phyloP scores from a whole-genome alignment of 2,113 vertebrate species.

The Tragelaphus imberbis region DNA sequence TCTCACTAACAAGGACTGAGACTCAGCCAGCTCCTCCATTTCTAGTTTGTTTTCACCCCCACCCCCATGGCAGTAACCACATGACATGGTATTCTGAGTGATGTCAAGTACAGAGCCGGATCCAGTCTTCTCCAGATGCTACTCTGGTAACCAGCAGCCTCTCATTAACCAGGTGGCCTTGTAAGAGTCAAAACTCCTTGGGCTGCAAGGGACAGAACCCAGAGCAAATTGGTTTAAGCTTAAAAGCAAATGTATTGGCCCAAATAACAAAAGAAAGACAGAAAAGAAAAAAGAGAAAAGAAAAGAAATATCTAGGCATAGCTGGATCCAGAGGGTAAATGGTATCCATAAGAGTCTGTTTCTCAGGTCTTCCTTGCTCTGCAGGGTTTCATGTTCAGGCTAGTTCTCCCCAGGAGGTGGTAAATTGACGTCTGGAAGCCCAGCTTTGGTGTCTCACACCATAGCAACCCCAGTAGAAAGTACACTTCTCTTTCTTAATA shows the following conservation, averaged over 20 bases:
- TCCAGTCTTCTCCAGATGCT: background rate
- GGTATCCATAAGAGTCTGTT: background rate
- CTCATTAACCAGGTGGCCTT: background rate
- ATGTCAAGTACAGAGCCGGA: background rate
- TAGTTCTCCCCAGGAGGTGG: background rate
- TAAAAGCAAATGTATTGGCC: constrained; percentile 13
- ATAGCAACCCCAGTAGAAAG: background rate
- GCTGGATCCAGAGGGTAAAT: background rate
- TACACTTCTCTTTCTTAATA: background rate
- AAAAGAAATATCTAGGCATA: background rate
- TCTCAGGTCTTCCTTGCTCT: background rate
- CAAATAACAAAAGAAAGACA: background rate
- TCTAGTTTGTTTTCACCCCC: background rate
- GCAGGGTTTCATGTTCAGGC: background rate
- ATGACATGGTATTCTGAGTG: background rate
- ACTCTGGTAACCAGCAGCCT: background rate
- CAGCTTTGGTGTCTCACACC: background rate
- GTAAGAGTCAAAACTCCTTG: background rate
- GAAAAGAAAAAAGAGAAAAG: background rate
- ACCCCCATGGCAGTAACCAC: background rate
- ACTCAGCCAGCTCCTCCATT: background rate
- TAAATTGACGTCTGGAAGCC: background rate
- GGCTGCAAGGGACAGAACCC: background rate
- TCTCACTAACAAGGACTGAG: background rate
- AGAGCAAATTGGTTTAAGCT: background rate